A percentile compares a stretch with the other conserved stretches of the same genome.
These are phyloP conservation scores for Ptilodon capucinus DNA, from an alignment of 2,888 invertebrate species.

Conservation along the genomic window DNA sequence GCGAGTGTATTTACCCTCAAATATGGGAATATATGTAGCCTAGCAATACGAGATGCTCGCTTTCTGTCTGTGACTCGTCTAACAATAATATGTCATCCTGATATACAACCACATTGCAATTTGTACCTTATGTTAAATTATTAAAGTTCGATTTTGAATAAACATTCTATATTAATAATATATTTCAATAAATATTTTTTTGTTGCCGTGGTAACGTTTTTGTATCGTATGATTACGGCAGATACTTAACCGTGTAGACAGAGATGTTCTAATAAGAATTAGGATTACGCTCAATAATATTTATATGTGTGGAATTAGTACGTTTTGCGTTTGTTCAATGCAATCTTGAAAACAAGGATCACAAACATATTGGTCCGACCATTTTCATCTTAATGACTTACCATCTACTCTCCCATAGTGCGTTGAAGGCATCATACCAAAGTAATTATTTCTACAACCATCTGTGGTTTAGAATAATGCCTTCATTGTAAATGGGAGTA, in stretches of 20 bases:
- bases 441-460: too few species aligned
- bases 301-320: too few species aligned
- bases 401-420: too few species aligned
- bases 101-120: not conserved
- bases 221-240: not conserved
- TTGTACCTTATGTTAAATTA: not conserved
- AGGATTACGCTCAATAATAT: too few species aligned
- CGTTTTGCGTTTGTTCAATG: too few species aligned
- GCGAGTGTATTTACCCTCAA: not conserved
- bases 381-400: too few species aligned
- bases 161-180: not conserved
- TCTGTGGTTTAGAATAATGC: too few species aligned
- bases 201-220: not conserved
- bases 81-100: not conserved
- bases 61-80: not conserved
- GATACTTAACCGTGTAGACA: not conserved
- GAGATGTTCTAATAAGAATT: too few species aligned
- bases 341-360: too few species aligned
- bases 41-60: not conserved
- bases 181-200: not conserved
- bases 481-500: too few species aligned
- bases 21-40: not conserved
- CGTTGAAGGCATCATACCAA: too few species aligned
- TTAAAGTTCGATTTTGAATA: not conserved
- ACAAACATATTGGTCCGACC: too few species aligned